These are phyloP conservation scores for Percina caprodes DNA, from an alignment of 2,113 vertebrate genomes.

Conservation along the genomic window DNA sequence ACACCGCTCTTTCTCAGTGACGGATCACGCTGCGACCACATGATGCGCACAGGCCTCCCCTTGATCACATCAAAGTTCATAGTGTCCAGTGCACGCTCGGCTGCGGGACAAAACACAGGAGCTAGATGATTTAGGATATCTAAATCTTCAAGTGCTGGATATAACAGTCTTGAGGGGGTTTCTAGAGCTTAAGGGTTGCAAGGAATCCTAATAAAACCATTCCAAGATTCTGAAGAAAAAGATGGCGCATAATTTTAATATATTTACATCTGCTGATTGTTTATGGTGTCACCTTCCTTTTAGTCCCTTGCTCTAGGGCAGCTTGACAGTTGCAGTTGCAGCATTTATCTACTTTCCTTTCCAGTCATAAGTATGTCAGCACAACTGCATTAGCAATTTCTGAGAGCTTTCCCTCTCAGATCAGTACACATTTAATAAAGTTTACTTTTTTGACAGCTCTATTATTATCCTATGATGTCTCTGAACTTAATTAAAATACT, in stretches of 20 bases:
- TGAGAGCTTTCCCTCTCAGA: background rate
- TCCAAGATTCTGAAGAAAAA: background rate
- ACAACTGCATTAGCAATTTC: background rate
- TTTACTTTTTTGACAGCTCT: background rate
- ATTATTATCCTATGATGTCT: background rate
- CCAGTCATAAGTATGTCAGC: background rate
- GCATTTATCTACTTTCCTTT: background rate
- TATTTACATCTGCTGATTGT: background rate
- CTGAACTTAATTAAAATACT: too few species aligned
- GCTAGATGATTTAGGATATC: background rate
- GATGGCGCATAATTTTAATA: background rate
- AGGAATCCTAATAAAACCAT: background rate
- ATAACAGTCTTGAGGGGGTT: background rate
- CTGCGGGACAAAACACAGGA: constrained; percentile 70
- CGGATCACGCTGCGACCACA: constrained; percentile 99
- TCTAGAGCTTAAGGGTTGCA: background rate
- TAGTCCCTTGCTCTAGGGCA: background rate
- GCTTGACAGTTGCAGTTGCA: background rate
- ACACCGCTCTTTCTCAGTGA: constrained; percentile 98
- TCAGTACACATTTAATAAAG: background rate
- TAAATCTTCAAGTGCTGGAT: background rate
- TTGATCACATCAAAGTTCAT: constrained; percentile 99
- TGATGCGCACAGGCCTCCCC: constrained; percentile 97
- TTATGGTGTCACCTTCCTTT: background rate
- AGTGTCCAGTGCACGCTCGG: constrained; percentile 97